Percentiles rank a stretch among this genome's conserved stretches.
Conservation (phyloP, 2,113 vertebrate genomes). For the Camelus dromedarius region DNA sequence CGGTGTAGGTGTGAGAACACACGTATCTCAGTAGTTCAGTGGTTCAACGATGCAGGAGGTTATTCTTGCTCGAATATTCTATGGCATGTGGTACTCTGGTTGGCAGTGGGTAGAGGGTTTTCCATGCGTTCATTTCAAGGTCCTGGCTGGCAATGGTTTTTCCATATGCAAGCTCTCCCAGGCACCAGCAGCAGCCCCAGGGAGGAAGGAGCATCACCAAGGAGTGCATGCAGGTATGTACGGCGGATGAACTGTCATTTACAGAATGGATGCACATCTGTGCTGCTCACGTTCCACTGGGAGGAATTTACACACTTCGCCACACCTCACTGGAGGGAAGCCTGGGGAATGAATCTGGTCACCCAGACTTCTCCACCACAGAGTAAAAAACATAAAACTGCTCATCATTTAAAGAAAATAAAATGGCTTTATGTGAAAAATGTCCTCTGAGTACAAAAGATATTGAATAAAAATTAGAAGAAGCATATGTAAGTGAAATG, state of each 20-base stretch:
- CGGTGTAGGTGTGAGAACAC: background rate
- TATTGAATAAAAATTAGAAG: background rate
- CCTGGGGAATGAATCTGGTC: background rate
- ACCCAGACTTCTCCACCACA: background rate
- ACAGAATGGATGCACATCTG: background rate
- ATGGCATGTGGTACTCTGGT: background rate
- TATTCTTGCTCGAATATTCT: background rate
- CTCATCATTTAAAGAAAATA: background rate
- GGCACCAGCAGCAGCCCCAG: background rate
- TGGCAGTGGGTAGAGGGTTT: background rate
- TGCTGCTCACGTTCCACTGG: background rate
- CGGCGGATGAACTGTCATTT: background rate
- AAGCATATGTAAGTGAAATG: background rate
- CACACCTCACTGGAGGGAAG: background rate
- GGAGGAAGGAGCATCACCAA: background rate
- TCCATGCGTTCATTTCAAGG: accelerated
- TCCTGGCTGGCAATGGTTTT: background rate
- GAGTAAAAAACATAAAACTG: background rate
- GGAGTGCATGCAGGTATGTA: accelerated
- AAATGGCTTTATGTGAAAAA: background rate
- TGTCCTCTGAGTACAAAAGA: background rate
- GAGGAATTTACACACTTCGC: background rate
- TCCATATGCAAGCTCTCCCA: background rate
- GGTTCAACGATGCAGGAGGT: background rate
- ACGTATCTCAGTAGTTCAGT: background rate